These are phyloP conservation scores for Mesochorus sp. DNA, from an alignment of 2,888 invertebrate species.

Conservation along the genomic window DNA sequence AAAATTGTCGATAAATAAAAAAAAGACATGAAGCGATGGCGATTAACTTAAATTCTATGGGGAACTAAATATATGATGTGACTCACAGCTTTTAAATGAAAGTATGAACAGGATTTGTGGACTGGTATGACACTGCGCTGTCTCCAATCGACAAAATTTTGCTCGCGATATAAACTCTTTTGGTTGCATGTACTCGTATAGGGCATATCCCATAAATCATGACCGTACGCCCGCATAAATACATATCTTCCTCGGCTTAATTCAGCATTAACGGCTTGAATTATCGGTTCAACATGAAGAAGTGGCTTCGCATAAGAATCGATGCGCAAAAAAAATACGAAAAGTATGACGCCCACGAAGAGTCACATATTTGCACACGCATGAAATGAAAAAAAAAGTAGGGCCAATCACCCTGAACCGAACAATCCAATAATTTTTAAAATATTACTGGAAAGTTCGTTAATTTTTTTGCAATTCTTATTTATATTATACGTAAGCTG, in stretches of 20 bases:
- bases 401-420: constrained; percentile 20
- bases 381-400: constrained; percentile 42
- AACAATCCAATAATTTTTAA: background rate
- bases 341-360: constrained; percentile 49
- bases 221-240: constrained; percentile 69
- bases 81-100: constrained; percentile 3
- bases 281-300: constrained; percentile 70
- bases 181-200: constrained; percentile 28
- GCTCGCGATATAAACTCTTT: constrained; percentile 48
- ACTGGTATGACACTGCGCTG: constrained; percentile 4
- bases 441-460: too few species aligned
- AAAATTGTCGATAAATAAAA: too few species aligned
- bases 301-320: constrained; percentile 61
- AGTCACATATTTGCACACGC: constrained; percentile 18
- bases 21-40: too few species aligned
- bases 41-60: too few species aligned
- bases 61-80: constrained; percentile 20
- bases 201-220: constrained; percentile 68
- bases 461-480: too few species aligned
- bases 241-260: constrained; percentile 73
- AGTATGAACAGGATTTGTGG: too few species aligned
- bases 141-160: constrained; percentile 32
- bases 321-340: background rate
- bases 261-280: constrained; percentile 77
- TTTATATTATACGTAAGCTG: too few species aligned